Base-by-base conservation (phyloP, 2,797 vertebrate species). In the Lagodon rhomboides region DNA sequence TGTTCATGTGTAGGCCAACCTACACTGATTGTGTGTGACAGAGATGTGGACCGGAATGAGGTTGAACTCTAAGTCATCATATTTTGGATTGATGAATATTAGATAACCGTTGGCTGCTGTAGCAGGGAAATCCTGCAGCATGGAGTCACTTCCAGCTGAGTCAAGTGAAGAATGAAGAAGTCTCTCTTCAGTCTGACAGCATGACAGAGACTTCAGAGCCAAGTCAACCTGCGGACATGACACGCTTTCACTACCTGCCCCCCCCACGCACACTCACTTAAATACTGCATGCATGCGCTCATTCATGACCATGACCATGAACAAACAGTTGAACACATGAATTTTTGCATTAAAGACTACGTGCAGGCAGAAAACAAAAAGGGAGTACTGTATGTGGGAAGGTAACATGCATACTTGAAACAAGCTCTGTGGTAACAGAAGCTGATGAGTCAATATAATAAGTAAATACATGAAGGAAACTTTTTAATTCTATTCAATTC, bases 121-220 rank as follows among this genome's bases (percentile, higher is more conserved):
- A 47, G 30, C 34, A 63, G 50, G 22, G 83, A 73, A 71, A 55
- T 74, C 68, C 62, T 62, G 41, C n/a, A 46, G 71, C 20, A n/a
- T 64, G 0, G 12, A 84, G 54, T 68, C 72, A 74, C 64, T 53
- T 75, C 60, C 80, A 67, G 58, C 81, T 58, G 71, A 77, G 46
- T 71, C 44, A 64, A 23, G 81, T 78, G 85, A 84, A 17, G 61
- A 88, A 65, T 50, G 75, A 87, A 11, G 12, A 75, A 51, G 15
- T 90, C 85, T 77, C 3, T 87, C 77, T 60, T 60, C 76, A 53
- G 20, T 20, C 25, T 77, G 68, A 67, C 62, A 56, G 59, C 13
- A 8, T 34, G 53, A 64, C 66, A 3, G 25, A 41, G 41, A 68
- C 44, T 47, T 63, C 55, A 68, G 73, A 58, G 30, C 11, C 4